Percentiles rank a stretch among this genome's conserved stretches.
Evolutionary conservation across 2,888 invertebrate genomes (phyloP).

Genomic region (Dryomyza anilis): DNA sequence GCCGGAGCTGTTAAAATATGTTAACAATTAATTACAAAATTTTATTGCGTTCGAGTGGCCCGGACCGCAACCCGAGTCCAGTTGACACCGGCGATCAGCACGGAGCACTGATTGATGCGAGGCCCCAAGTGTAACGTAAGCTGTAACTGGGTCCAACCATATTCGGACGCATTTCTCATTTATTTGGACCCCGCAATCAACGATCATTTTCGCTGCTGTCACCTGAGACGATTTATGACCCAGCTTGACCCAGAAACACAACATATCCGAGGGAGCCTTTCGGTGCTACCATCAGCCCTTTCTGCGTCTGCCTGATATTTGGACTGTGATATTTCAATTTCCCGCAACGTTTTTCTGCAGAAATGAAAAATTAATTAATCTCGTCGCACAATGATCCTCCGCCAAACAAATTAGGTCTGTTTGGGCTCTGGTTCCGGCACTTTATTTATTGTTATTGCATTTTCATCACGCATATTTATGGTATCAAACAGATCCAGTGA

Average conservation of each 20-base stretch:
- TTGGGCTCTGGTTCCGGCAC: background rate
- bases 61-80: background rate
- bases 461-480: constrained; percentile 25
- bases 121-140: background rate
- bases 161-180: background rate
- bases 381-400: background rate
- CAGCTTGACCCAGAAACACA: background rate
- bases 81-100: background rate
- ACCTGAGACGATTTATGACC: constrained; percentile 19
- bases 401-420: background rate
- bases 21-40: no score
- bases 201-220: constrained; percentile 29
- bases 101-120: background rate
- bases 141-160: background rate
- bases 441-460: constrained; percentile 30
- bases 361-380: constrained; percentile 18
- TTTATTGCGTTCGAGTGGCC: background rate
- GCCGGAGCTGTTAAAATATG: background rate
- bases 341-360: constrained; percentile 3
- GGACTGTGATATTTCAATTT: constrained; percentile 20
- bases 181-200: constrained; percentile 15
- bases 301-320: no score
- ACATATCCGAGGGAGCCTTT: background rate
- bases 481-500: background rate
- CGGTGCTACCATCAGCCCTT: background rate